Evolutionary conservation across 2,797 vertebrate species (phyloP), one percentile per base, ranked within the genome.

Genomic region (Catharus ustulatus): DNA sequence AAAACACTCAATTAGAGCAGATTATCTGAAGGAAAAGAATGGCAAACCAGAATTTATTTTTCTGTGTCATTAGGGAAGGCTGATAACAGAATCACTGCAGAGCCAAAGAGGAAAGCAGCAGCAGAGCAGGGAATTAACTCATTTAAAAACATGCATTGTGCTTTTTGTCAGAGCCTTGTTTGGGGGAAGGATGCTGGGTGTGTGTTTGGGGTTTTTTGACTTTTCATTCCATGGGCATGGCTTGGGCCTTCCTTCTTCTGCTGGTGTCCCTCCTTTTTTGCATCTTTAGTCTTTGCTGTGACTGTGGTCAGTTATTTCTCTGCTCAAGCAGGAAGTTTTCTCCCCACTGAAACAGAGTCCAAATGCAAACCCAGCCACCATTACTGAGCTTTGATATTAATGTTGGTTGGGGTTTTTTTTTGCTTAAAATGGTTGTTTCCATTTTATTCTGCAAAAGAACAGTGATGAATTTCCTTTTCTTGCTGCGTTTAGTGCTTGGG

Each of bases 21-120:
- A 62, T 83, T 63, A 77, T 79, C 61, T 71, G 87, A 68, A 93
- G 87, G 63, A 23, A 79, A 82, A 79, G 68, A 83, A 80, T 54
- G 34, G 46, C 54, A 87, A 92, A 62, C 19, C 30, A 14, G 40
- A 75, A 74, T 57, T 83, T 83, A 16, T 87, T 87, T 80, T 67
- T 45, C 43, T 52, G 23, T 72, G 46, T 78, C 73, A 38, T 52
- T 63, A 72, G 38, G 51, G 62, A 87, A 91, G 46, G 7, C 49
- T 89, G 62, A 64, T 80, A 85, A 81, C 21, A 61, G 63, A 91
- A 59, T 49, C 29, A 24, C 27, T 72, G 66, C 43, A 30, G 64
- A 83, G 61, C 19, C 42, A 61, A 45, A 63, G 34, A 80, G 51
- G 38, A 51, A 64, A 58, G 15, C 6, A 27, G 79, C 61, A 66